Conservation (phyloP, 2,888 invertebrate species). For the Limnephilus auricula region DNA sequence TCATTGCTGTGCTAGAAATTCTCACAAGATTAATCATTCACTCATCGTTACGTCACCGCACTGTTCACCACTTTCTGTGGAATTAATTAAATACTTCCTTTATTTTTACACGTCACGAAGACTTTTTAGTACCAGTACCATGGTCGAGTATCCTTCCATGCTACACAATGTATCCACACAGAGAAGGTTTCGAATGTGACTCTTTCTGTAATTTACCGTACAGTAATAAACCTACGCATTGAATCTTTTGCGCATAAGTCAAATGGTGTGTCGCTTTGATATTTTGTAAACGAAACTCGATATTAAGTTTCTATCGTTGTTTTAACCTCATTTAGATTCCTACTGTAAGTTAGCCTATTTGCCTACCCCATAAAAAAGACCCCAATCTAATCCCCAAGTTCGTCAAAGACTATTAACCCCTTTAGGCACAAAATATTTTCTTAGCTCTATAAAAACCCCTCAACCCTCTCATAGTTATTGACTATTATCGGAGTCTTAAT, state of each 20-base stretch:
- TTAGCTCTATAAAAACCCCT: background rate
- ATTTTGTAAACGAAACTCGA: background rate
- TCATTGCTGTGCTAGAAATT: constrained; percentile 41
- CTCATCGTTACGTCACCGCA: constrained; percentile 10
- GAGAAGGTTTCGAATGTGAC: background rate
- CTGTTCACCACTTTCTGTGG: background rate
- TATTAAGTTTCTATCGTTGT: background rate
- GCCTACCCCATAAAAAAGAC: background rate
- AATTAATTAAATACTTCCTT: background rate
- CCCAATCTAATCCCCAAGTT: background rate
- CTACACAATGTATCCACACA: background rate
- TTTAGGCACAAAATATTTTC: background rate
- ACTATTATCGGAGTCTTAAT: too few relatives aligned
- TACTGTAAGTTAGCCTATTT: background rate
- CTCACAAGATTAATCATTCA: constrained; percentile 33
- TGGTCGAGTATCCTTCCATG: background rate
- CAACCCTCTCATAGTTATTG: too few relatives aligned
- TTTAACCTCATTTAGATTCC: background rate
- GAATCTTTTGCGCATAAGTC: background rate
- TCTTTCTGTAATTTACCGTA: background rate
- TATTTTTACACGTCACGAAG: background rate
- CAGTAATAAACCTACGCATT: background rate
- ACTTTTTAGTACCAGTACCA: background rate
- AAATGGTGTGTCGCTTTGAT: background rate
- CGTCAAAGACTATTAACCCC: background rate